Conservation (phyloP, 1,140 invertebrate genomes). For the Gonioctena quinquepunctata region DNA sequence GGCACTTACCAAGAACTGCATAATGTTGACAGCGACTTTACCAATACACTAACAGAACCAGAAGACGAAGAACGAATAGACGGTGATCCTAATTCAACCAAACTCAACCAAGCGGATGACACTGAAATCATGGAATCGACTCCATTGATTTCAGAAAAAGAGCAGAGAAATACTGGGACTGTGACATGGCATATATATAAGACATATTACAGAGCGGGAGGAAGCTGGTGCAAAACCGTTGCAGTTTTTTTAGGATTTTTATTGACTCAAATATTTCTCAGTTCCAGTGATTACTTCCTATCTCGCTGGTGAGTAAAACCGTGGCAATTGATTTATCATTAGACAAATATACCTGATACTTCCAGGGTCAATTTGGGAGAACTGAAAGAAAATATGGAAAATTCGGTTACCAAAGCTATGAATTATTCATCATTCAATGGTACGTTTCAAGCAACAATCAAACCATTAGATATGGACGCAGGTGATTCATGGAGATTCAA, state of each 20-base stretch:
- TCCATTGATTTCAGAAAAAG: slow-evolving; percentile 22
- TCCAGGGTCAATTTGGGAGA: not conserved
- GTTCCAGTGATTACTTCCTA: slow-evolving; percentile 51
- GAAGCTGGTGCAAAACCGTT: slow-evolving; percentile 53
- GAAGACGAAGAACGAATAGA: slow-evolving; percentile 53
- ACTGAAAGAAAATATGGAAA: too few relatives aligned
- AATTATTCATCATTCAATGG: too few relatives aligned
- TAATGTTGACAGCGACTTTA: slow-evolving; percentile 66
- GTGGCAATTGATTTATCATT: too few relatives aligned
- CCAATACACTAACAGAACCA: slow-evolving; percentile 61
- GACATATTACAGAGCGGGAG: slow-evolving; percentile 67
- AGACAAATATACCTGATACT: too few relatives aligned
- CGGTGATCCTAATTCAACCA: not conserved
- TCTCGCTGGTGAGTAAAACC: slow-evolving; percentile 66
- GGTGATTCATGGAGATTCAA: too few relatives aligned
- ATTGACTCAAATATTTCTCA: slow-evolving; percentile 9
- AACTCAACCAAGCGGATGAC: not conserved
- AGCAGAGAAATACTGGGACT: slow-evolving; percentile 57
- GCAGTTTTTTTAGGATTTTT: slow-evolving; percentile 19
- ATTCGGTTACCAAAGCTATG: too few relatives aligned
- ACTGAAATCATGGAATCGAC: not conserved
- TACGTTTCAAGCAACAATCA: too few relatives aligned
- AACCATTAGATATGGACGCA: too few relatives aligned
- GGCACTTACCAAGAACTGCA: slow-evolving; percentile 67
- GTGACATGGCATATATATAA: slow-evolving; percentile 64